Conservation (phyloP, 2,113 vertebrate species). For the Erpornis zantholeuca region DNA sequence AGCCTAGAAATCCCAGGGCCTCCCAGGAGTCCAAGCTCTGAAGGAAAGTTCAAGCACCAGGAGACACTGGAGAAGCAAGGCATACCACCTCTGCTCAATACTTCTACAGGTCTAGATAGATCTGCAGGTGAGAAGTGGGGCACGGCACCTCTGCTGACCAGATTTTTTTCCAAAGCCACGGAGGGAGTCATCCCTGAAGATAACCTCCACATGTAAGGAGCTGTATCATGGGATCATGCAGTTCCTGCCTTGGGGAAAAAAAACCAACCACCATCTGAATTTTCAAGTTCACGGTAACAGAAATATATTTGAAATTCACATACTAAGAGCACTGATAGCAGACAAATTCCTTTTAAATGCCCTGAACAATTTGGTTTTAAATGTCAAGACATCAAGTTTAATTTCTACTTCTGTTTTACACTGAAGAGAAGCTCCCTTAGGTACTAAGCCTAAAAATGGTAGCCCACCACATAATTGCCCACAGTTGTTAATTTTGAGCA, state of each 20-base stretch:
- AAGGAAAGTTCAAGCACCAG: neutral
- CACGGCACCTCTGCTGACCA: neutral
- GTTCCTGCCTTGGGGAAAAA: neutral
- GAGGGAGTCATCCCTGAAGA: neutral
- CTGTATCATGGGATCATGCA: neutral
- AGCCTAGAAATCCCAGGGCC: neutral
- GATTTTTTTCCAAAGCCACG: neutral
- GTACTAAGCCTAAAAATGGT: neutral
- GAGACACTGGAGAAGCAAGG: neutral
- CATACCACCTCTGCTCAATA: neutral
- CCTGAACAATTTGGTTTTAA: neutral
- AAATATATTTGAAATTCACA: neutral
- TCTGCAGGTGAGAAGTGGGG: neutral
- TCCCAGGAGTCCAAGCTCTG: neutral
- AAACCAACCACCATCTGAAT: neutral
- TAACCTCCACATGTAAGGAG: rapidly evolving
- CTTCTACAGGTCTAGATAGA: neutral
- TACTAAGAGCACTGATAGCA: neutral
- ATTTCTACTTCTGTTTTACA: neutral
- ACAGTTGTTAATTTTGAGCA: neutral
- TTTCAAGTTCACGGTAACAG: neutral
- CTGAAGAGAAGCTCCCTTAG: neutral
- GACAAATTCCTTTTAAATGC: neutral
- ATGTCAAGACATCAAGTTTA: neutral
- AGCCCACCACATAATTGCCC: neutral